phyloP scores from a whole-genome alignment of 2,888 invertebrate species.

The Parochlus steinenii region DNA sequence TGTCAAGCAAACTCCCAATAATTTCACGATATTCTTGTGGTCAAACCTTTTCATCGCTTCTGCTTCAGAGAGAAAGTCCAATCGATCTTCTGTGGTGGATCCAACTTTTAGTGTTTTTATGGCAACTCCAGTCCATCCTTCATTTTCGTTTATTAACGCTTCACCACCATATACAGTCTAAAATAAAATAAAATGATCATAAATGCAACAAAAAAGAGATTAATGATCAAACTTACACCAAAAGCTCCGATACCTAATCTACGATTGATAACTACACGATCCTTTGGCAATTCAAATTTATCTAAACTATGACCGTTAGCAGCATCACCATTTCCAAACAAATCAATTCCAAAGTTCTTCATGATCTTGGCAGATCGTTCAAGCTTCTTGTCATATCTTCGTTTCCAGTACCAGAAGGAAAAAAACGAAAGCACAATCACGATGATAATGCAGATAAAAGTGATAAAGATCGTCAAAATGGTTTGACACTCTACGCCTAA shows the following conservation, averaged over 20 bases:
- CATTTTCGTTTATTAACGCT: conserved; percentile 43
- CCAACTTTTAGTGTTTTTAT: conserved; percentile 79
- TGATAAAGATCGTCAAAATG: conserved; percentile 41
- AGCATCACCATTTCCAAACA: conserved; percentile 33
- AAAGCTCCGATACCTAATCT: conserved; percentile 82
- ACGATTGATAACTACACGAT: conserved; percentile 70
- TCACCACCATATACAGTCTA: conserved; percentile 47
- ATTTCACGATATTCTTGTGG: conserved; percentile 71
- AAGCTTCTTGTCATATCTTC: conserved; percentile 50
- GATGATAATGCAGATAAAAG: conserved; percentile 39
- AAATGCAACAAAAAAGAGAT: not conserved
- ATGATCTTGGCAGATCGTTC: conserved; percentile 47
- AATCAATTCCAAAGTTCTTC: conserved; percentile 49
- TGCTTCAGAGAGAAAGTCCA: conserved; percentile 83
- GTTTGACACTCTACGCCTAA: conserved; percentile 56
- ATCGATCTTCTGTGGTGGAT: conserved; percentile 66
- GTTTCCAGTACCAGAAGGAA: conserved; percentile 46
- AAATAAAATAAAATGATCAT: not conserved
- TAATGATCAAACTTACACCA: conserved; percentile 67
- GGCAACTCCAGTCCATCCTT: conserved; percentile 70
- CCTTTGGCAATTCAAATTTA: conserved; percentile 76
- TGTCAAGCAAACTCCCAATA: conserved; percentile 74
- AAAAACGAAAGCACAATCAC: conserved; percentile 38
- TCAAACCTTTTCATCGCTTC: conserved; percentile 89
- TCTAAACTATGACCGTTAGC: conserved; percentile 40